Evolutionary conservation across 1,140 invertebrate species (phyloP).

Genomic region (Pseudomyrmex flavicornis): DNA sequence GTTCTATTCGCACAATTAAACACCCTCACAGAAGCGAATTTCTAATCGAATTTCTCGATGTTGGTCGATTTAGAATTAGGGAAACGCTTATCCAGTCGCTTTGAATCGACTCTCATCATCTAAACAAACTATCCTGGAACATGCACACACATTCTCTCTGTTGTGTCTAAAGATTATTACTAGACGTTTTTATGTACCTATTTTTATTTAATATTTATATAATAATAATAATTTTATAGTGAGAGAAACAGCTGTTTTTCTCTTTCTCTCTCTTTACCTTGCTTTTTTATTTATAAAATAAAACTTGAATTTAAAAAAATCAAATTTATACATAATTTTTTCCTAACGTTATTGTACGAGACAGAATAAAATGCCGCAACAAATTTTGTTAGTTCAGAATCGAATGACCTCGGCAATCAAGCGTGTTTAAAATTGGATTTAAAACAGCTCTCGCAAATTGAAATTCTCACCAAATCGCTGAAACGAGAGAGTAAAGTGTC

Average conservation of each 20-base stretch:
- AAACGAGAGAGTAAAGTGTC: slow-evolving; percentile 8
- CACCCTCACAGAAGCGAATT: background rate
- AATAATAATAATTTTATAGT: no score
- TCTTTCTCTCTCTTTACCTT: background rate
- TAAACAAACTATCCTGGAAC: background rate
- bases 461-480: slow-evolving; percentile 37
- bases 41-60: background rate
- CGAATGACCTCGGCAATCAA: background rate
- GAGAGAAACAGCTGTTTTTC: no score
- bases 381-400: slow-evolving; percentile 29
- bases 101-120: background rate
- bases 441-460: slow-evolving; percentile 15
- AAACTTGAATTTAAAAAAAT: background rate
- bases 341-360: background rate
- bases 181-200: no score
- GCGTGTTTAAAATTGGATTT: slow-evolving; percentile 4
- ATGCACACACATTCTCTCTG: no score
- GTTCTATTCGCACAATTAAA: slow-evolving; percentile 23
- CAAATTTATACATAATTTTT: no score
- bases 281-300: background rate
- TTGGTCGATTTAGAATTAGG: background rate
- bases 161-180: background rate
- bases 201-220: no score
- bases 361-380: background rate
- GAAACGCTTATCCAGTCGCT: background rate